Percentiles rank a stretch among this genome's conserved stretches.
These are phyloP conservation scores for Drosophila pruinosa DNA, from an alignment of 1,140 invertebrate genomes.

Conservation along the genomic window DNA sequence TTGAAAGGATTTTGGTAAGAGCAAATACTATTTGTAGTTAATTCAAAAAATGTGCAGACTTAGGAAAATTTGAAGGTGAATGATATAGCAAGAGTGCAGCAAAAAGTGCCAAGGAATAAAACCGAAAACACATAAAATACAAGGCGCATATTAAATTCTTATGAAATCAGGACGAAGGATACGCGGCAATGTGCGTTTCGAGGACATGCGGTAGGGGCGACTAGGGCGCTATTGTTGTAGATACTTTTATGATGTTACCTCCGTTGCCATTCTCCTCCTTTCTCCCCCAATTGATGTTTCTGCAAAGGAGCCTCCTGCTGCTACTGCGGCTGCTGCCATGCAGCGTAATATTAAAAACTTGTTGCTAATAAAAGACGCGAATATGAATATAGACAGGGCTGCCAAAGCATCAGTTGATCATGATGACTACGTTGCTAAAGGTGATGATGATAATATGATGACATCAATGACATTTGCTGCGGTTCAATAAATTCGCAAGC, in stretches of 20 bases:
- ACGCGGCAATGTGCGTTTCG: conserved; percentile 30
- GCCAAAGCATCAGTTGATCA: conserved; percentile 35
- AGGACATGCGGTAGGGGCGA: conserved; percentile 28
- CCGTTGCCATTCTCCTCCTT: conserved; percentile 27
- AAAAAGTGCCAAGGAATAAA: conserved; percentile 32
- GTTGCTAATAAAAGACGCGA: conserved; percentile 74
- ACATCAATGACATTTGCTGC: conserved; percentile 80
- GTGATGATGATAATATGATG: conserved; percentile 48
- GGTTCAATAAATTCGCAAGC: conserved; percentile 79
- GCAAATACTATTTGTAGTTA: too few relatives aligned
- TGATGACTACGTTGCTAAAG: conserved; percentile 35
- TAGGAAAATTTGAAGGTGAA: conserved; percentile 3
- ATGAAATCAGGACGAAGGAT: conserved; percentile 67
- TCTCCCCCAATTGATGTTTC: background rate
- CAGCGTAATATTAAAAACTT: conserved; percentile 75
- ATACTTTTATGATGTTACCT: conserved; percentile 51
- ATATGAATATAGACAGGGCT: conserved; percentile 42
- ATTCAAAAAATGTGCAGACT: too few relatives aligned
- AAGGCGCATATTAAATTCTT: conserved; percentile 78
- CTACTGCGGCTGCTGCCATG: conserved; percentile 45
- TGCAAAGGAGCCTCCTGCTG: conserved; percentile 37
- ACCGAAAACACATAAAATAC: conserved; percentile 65
- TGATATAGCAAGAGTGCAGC: conserved; percentile 43
- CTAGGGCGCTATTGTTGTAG: conserved; percentile 66
- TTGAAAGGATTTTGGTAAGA: too few relatives aligned